These are phyloP conservation scores for Cercopithecus diana DNA, from an alignment of 2,797 vertebrate genomes.

Conservation along the genomic window DNA sequence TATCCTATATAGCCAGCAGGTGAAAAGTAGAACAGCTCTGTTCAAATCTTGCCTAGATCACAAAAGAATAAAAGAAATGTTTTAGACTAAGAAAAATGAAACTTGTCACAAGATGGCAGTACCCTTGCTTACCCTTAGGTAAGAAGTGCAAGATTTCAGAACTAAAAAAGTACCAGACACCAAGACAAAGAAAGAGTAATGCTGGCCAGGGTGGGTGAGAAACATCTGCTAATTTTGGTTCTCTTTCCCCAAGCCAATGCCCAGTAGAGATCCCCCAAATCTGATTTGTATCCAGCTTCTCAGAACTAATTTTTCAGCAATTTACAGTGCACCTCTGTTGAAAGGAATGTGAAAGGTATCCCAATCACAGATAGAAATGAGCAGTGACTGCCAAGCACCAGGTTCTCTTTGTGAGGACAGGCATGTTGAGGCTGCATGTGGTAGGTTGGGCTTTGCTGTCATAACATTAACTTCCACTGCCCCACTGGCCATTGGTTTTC, in stretches of 20 bases:
- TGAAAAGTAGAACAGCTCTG: not conserved
- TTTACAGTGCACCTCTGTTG: not conserved
- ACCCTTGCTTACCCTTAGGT: not conserved
- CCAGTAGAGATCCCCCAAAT: not conserved
- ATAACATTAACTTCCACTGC: not conserved
- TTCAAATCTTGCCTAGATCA: not conserved
- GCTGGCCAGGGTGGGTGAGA: too few species aligned
- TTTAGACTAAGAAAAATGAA: not conserved
- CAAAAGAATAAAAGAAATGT: not conserved
- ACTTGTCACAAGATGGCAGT: not conserved
- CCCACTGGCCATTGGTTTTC: not conserved
- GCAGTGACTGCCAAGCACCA: rapidly evolving
- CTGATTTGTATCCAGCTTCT: not conserved
- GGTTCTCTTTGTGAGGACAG: too few species aligned
- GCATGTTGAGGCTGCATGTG: not conserved
- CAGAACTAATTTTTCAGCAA: not conserved
- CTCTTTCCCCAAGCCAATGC: not conserved
- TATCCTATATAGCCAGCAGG: not conserved
- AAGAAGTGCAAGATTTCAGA: not conserved
- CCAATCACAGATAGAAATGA: not conserved
- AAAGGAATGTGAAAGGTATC: not conserved
- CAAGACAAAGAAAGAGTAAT: not conserved
- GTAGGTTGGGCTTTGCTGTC: rapidly evolving
- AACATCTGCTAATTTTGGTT: not conserved
- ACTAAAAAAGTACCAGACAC: not conserved